Percentiles rank a stretch among this genome's conserved stretches.
These are phyloP conservation scores for Propithecus deckenii DNA, from an alignment of 2,797 vertebrate species.

Conservation along the genomic window DNA sequence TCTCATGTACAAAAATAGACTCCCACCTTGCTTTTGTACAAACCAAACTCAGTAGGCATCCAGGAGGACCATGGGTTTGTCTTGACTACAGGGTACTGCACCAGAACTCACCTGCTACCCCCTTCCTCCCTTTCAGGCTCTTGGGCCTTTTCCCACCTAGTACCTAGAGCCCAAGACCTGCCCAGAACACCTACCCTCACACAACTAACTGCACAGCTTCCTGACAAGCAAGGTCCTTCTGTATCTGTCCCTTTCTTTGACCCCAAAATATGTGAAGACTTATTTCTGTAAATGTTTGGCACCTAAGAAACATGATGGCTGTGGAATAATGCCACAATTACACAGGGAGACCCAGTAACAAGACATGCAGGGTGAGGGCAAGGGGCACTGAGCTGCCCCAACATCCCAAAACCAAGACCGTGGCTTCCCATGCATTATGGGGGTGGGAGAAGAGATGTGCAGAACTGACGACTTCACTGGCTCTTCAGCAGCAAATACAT, in stretches of 20 bases:
- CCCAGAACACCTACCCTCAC: background rate
- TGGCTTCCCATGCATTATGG: constrained; percentile 72
- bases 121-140: background rate
- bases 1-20: constrained; percentile 85
- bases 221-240: constrained; percentile 53
- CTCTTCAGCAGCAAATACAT: constrained; percentile 77
- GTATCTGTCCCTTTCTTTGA: constrained; percentile 58
- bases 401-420: constrained; percentile 69
- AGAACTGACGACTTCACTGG: constrained; percentile 62
- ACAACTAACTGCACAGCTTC: constrained; percentile 42
- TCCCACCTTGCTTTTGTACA: constrained; percentile 68
- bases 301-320: constrained; percentile 81
- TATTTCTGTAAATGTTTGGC: constrained; percentile 81
- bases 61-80: background rate
- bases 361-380: constrained; percentile 78
- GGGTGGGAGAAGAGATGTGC: constrained; percentile 66
- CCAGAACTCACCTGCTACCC: background rate
- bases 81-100: background rate
- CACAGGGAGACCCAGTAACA: constrained; percentile 80
- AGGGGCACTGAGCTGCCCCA: constrained; percentile 63
- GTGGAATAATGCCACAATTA: constrained; percentile 77
- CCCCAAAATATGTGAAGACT: constrained; percentile 61
- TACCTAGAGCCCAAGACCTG: background rate
- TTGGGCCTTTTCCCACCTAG: constrained; percentile 42
- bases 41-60: constrained; percentile 40